Evolutionary conservation across 2,797 vertebrate genomes (phyloP), one percentile per base, ranked within the genome.

Genomic region (Eupleurogrammus muticus): DNA sequence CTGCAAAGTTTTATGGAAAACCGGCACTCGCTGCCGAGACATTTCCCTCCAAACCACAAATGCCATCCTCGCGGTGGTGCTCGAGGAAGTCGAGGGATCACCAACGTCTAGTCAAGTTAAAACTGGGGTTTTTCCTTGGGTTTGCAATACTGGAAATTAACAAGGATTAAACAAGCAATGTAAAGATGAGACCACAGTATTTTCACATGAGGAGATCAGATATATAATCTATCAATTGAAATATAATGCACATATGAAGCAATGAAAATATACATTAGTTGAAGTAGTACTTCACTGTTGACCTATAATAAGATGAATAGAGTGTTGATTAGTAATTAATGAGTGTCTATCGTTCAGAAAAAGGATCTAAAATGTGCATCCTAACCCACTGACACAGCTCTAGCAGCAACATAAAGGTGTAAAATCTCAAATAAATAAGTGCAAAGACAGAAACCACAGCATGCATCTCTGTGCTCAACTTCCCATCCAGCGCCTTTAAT

Each of bases 401-500:
- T 51, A 58, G 55, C 42, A 32, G 32, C 60, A 16, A 40, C 47
- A 52, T 3, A 65, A 61, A 71, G 16, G n/a, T 34, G 38, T 28
- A 73, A 59, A 78, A 58, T 38, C 60, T 57, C 8, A 56, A 57
- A 73, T 35, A 52, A 77, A 34, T 55, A 62, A 65, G 35, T 54
- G 10, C 55, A 57, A 9, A 7, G 55, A 67, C n/a, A 54, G 49
- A 79, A 69, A 38, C 51, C 51, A 13, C 20, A 14, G 28, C 40
- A 14, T 11, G 36, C 49, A 69, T 66, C 47, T 57, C n/a, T n/a
- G 54, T n/a, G 62, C 54, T 73, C 11, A 72, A 76, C 59, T 56
- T 70, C 66, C 58, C 73, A 61, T 42, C 32, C 61, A 5, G 57
- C 17, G 51, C 36, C 64, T 48, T 42, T 56, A 70, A 70, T 50